Percentiles rank a stretch among this genome's conserved stretches.
These are phyloP conservation scores for Scaptomyza parva DNA, from an alignment of 2,888 invertebrate genomes.

Conservation along the genomic window DNA sequence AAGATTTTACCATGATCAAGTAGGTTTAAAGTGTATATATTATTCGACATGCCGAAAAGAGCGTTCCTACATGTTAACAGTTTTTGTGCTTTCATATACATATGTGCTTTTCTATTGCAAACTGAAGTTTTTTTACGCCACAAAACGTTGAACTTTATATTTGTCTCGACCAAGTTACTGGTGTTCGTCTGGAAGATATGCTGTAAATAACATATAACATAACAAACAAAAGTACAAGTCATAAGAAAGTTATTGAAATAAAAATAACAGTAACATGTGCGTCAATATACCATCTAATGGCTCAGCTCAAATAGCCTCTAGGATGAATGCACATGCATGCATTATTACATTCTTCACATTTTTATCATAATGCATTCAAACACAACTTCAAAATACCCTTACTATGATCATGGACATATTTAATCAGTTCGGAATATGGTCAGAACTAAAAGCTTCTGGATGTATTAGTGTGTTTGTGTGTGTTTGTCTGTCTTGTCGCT, in stretches of 20 bases:
- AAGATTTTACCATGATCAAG: too few relatives aligned
- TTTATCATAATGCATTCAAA: neutral
- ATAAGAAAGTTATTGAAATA: neutral
- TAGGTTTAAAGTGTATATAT: too few relatives aligned
- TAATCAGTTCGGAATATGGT: conserved; percentile 6
- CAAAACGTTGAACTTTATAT: too few relatives aligned
- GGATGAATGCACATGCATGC: neutral
- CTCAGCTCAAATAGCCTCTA: neutral
- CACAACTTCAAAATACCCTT: neutral
- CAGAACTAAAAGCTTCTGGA: conserved; percentile 4
- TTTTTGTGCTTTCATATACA: too few relatives aligned
- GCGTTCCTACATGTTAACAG: too few relatives aligned
- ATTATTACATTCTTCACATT: neutral
- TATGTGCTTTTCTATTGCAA: conserved; percentile 35
- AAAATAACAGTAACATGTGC: neutral
- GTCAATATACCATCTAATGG: neutral
- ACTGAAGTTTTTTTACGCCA: conserved; percentile 47
- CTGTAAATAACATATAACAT: neutral
- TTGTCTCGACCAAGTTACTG: too few relatives aligned
- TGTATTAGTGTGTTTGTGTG: conserved; percentile 4
- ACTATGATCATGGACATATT: neutral
- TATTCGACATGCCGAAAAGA: too few relatives aligned
- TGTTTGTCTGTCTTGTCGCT: conserved; percentile 14
- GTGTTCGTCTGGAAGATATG: neutral
- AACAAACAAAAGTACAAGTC: neutral